Percentiles rank a stretch among this genome's conserved stretches.
Evolutionary conservation across 2,888 invertebrate genomes (phyloP).

Genomic region (Pterobdella sp.): DNA sequence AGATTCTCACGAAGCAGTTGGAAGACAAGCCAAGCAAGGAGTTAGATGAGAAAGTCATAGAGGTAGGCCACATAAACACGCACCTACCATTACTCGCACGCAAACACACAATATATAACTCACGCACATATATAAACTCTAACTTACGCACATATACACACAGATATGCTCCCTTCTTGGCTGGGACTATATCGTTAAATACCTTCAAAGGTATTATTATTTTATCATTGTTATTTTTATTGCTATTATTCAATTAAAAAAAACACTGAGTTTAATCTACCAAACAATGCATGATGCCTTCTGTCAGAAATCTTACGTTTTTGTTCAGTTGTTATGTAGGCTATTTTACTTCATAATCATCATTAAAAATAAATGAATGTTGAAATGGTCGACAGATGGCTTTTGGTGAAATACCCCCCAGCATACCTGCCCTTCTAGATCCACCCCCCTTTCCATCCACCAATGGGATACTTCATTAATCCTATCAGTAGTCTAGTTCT

Average conservation of each 20-base stretch:
- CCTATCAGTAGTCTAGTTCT: too few species aligned
- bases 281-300: background rate
- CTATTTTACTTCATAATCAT: too few species aligned
- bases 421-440: constrained; percentile 68
- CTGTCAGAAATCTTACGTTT: too few species aligned
- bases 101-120: constrained; percentile 9
- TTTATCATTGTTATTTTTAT: too few species aligned
- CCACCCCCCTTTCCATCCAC: too few species aligned
- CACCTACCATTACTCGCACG: background rate
- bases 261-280: background rate
- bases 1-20: constrained; percentile 65
- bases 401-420: constrained; percentile 64
- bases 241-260: background rate
- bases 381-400: constrained; percentile 42
- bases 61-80: constrained; percentile 35
- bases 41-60: constrained; percentile 54
- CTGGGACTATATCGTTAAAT: constrained; percentile 63
- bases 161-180: constrained; percentile 62
- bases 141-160: constrained; percentile 42
- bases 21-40: constrained; percentile 75
- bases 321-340: too few species aligned
- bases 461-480: too few species aligned
- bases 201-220: constrained; percentile 56
- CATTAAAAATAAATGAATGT: too few species aligned
- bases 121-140: background rate